phyloP scores from a whole-genome alignment of 2,797 vertebrate species.

The Heteromormyrus szaboi region DNA sequence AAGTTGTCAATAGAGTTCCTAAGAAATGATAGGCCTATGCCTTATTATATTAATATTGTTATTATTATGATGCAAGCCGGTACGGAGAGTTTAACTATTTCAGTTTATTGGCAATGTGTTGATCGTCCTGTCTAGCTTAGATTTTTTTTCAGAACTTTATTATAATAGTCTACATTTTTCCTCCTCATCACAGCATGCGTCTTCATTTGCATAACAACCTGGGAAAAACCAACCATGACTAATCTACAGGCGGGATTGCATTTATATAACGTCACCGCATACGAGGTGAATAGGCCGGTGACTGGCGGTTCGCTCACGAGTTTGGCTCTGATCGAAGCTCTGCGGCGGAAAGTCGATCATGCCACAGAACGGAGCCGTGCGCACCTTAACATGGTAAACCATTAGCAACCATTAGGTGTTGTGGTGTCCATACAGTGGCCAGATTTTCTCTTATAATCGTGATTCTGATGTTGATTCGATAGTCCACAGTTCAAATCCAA shows the following conservation, averaged over 20 bases:
- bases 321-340: not conserved
- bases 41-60: not conserved
- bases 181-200: not conserved
- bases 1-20: not conserved
- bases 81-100: not conserved
- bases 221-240: slow-evolving; percentile 9
- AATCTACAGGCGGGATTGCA: not conserved
- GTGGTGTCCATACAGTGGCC: not conserved
- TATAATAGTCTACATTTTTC: not conserved
- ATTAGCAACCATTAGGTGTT: not conserved
- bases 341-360: not conserved
- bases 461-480: not conserved
- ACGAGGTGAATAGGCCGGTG: not conserved
- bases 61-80: not conserved
- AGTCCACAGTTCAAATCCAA: not conserved
- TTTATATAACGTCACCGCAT: slow-evolving; percentile 7
- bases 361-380: not conserved
- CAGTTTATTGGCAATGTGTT: not conserved
- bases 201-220: slow-evolving; percentile 1
- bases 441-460: not conserved
- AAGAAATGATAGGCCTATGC: not conserved
- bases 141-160: not conserved
- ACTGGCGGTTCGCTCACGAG: not conserved
- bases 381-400: not conserved
- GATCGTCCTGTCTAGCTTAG: not conserved